Evolutionary conservation across 2,888 invertebrate genomes (phyloP).

Genomic region (Drosophila tripunctata): DNA sequence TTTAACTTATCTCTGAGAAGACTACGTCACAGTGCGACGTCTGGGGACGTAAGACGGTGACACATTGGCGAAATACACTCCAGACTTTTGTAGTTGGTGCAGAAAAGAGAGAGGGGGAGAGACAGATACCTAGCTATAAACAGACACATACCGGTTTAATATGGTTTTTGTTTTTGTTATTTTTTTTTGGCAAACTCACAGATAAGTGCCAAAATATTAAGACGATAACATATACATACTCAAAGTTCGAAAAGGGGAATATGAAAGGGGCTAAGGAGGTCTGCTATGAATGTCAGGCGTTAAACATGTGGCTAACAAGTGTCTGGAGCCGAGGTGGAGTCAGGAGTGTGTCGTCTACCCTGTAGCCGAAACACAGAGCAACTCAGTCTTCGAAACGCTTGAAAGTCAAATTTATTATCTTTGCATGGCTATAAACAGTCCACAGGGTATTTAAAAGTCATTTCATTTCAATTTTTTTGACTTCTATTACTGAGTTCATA

Average conservation of each 20-base stretch:
- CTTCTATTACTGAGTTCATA: constrained; percentile 20
- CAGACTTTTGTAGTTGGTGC: constrained; percentile 20
- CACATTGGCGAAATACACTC: constrained; percentile 62
- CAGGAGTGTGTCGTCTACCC: constrained; percentile 22
- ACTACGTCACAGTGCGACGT: constrained; percentile 57
- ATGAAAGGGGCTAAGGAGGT: constrained; percentile 8
- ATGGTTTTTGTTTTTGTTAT: no score
- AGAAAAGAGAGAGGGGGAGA: not conserved
- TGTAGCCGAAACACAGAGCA: not conserved
- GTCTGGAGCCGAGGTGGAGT: constrained; percentile 58
- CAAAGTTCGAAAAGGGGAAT: constrained; percentile 12
- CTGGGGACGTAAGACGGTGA: constrained; percentile 57
- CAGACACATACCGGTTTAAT: constrained; percentile 56
- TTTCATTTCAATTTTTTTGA: not conserved
- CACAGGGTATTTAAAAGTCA: constrained; percentile 27
- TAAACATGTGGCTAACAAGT: constrained; percentile 66
- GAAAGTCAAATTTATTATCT: not conserved
- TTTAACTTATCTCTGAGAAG: constrained; percentile 59
- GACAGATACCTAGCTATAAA: constrained; percentile 27
- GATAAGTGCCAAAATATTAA: constrained; percentile 40
- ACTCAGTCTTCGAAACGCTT: not conserved
- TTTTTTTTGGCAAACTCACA: constrained; percentile 26
- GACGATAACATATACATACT: constrained; percentile 48
- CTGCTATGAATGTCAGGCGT: constrained; percentile 60
- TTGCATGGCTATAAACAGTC: not conserved